A percentile compares a stretch with the other conserved stretches of the same genome.
These are phyloP conservation scores for Tenthredo scrophulariae DNA, from an alignment of 2,888 invertebrate species.

Conservation along the genomic window DNA sequence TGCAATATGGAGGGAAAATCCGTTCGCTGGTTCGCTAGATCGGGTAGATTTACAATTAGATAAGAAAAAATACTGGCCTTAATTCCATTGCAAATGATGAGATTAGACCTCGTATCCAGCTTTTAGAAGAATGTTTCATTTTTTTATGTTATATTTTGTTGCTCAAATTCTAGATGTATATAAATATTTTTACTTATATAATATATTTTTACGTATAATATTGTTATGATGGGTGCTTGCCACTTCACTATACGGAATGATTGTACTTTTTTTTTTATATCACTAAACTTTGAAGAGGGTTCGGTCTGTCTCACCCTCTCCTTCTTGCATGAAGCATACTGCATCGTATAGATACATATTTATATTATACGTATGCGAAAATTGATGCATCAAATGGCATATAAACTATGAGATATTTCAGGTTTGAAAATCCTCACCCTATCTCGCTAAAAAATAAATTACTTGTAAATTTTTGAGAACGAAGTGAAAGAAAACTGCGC, in stretches of 20 bases:
- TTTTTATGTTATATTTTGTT: not conserved
- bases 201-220: too few relatives aligned
- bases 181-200: too few relatives aligned
- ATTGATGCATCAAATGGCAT: not conserved
- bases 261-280: not conserved
- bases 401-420: not conserved
- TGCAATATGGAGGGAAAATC: not conserved
- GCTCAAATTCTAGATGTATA: too few relatives aligned
- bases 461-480: not conserved
- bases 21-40: not conserved
- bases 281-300: not conserved
- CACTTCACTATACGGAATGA: not conserved
- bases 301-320: not conserved
- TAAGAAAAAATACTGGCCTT: not conserved
- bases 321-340: not conserved
- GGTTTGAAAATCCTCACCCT: not conserved
- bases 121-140: not conserved
- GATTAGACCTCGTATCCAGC: not conserved
- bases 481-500: conserved; percentile 1
- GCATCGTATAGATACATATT: not conserved
- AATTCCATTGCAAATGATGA: not conserved
- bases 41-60: not conserved
- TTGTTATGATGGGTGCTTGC: too few relatives aligned
- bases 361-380: not conserved
- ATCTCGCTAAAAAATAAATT: not conserved